phyloP scores from a whole-genome alignment of 2,113 vertebrate genomes.

The Forbesichthys papilliferus region DNA sequence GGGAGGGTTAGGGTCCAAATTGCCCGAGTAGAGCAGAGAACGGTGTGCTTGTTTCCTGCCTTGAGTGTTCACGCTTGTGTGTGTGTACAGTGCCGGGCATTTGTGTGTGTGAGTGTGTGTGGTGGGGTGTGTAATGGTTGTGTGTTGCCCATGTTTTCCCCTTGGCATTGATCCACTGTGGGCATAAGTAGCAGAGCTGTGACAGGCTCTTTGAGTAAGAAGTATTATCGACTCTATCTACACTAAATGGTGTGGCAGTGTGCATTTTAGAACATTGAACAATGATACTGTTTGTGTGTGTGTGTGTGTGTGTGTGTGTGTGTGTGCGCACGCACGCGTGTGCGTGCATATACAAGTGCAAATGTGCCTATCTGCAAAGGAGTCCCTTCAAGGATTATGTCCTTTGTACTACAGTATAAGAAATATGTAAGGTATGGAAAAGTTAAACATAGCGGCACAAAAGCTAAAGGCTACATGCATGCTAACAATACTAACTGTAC shows the following conservation, averaged over 20 bases:
- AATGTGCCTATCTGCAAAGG: not conserved
- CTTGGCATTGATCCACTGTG: conserved; percentile 43
- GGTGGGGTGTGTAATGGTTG: conserved; percentile 37
- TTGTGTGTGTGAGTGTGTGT: conserved; percentile 38
- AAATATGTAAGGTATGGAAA: not conserved
- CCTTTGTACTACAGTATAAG: not conserved
- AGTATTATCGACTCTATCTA: conserved; percentile 68
- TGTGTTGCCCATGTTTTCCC: conserved; percentile 44
- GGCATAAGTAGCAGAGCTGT: conserved; percentile 22
- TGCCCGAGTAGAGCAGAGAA: conserved; percentile 74
- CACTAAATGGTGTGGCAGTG: conserved; percentile 61
- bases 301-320: conserved; percentile 8
- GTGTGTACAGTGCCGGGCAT: conserved; percentile 53
- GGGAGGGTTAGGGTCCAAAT: conserved; percentile 73
- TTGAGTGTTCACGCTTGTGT: conserved; percentile 35
- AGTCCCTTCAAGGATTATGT: not conserved
- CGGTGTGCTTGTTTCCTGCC: conserved; percentile 67
- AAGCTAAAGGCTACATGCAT: not conserved
- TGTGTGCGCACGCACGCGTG: not conserved
- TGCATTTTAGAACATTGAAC: conserved; percentile 29
- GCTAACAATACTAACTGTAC: not conserved
- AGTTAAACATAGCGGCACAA: conserved; percentile 11
- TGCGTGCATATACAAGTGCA: not conserved
- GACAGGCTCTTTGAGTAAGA: conserved; percentile 44
- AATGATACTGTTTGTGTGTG: not conserved